Base-by-base conservation (phyloP, 1,140 invertebrate genomes). In the Chrysomallon squamiferum region DNA sequence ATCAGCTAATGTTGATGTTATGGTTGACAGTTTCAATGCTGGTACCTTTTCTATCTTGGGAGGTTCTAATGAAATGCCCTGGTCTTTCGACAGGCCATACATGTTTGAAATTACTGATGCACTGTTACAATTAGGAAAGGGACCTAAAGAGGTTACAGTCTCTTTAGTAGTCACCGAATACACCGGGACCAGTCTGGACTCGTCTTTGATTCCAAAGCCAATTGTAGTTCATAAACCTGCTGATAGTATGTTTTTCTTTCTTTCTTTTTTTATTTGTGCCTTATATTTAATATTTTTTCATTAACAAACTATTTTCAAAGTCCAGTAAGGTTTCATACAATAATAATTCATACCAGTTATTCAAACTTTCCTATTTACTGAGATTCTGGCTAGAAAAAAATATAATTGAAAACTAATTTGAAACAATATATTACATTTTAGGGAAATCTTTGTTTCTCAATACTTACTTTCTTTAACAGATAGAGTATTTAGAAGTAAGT, bases 71-170 rank as follows among this genome's bases (percentile, higher is more conserved):
- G 69, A 71, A 58, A 68, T 71, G 66, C 4, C 38, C 7, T 71
- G 65, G 65, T 35, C 57, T 47, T 71, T 62, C 33, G 69, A 71
- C 49, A 61, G 69, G 5, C 41, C 62, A 7, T 71, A 64, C 62
- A 62, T 43, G 27, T 47, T 30, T 29, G 56, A 59, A 22, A 54
- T 68, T 25, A 54, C 58, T 15, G 22, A 58, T 25, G 47, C 61
- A n/a, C 35, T 64, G 6, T 20, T 11, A 18, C 49, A 49, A 29
- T n/a, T 59, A 20, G 50, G 52, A 18, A 11, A 59, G 3, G 18
- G 38, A 20, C 11, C 22, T 5, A 20, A 38, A 45, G 64, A 57
- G 15, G 57, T 59, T 25, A 13, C 25, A 13, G 22, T 67, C 29
- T 32, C 29, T 32, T 50, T 67, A 4, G 54, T 62, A 15, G 59